A percentile compares a stretch with the other conserved stretches of the same genome.
phyloP scores from a whole-genome alignment of 2,888 invertebrate species.

The Arge pagana region DNA sequence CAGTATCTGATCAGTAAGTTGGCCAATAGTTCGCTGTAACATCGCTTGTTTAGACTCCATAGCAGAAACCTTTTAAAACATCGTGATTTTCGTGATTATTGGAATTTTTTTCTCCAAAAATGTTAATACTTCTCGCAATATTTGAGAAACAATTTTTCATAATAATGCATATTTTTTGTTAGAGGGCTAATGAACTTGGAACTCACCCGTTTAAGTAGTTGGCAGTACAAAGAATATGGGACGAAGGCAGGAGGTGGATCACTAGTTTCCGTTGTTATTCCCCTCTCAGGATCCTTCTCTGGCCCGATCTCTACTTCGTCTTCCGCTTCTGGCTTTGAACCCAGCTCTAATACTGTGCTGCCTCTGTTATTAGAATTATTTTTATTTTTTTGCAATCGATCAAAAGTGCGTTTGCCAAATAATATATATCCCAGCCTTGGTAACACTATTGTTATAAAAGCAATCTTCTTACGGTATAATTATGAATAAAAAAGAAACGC shows the following conservation, averaged over 20 bases:
- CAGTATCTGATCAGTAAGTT: conserved; percentile 45
- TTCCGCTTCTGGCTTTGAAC: conserved; percentile 28
- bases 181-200: neutral
- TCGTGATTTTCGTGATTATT: conserved; percentile 9
- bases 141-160: no score
- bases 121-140: neutral
- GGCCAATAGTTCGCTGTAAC: conserved; percentile 45
- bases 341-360: no score
- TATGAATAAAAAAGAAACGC: no score
- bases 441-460: no score
- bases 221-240: conserved; percentile 52
- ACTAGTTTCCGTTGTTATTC: conserved; percentile 32
- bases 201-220: conserved; percentile 52
- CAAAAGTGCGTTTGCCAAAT: no score
- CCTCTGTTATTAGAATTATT: no score
- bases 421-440: no score
- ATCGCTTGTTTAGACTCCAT: conserved; percentile 48
- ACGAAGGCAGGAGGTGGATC: conserved; percentile 45
- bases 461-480: no score
- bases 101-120: neutral
- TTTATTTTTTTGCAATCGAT: no score
- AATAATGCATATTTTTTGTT: no score
- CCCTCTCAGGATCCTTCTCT: conserved; percentile 44
- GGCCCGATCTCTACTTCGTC: conserved; percentile 34
- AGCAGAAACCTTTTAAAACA: conserved; percentile 39